Evolutionary conservation across 2,888 invertebrate species (phyloP).

Genomic region (Brachypterus glaber): DNA sequence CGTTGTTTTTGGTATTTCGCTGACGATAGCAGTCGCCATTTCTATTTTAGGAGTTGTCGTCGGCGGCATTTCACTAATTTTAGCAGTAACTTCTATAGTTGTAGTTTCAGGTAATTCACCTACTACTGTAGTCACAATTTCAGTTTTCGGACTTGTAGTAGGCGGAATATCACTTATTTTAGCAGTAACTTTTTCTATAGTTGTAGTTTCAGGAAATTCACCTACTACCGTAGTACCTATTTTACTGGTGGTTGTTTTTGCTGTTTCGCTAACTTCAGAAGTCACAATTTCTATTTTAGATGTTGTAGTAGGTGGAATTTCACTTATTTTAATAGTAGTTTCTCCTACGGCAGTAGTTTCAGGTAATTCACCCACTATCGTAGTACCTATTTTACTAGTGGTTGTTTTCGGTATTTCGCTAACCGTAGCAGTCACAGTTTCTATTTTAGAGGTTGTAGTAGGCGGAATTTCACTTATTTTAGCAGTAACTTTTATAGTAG

Average conservation of each 20-base stretch:
- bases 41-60: neutral
- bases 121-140: conserved; percentile 7
- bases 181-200: conserved; percentile 6
- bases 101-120: conserved; percentile 3
- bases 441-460: conserved; percentile 1
- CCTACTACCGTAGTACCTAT: neutral
- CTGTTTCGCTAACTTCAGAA: conserved; percentile 5
- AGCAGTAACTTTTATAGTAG: neutral
- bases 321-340: conserved; percentile 9
- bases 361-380: neutral
- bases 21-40: neutral
- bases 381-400: neutral
- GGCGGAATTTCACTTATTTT: conserved; percentile 7
- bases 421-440: neutral
- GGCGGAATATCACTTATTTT: neutral
- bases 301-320: conserved; percentile 10
- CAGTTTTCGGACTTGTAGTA: conserved; percentile 2
- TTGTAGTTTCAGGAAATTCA: conserved; percentile 9
- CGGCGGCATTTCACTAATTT: neutral
- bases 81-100: conserved; percentile 1
- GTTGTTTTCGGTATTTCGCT: neutral
- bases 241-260: conserved; percentile 3
- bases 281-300: conserved; percentile 6
- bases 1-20: conserved; percentile 3
- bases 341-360: conserved; percentile 5